A percentile compares a stretch with the other conserved stretches of the same genome.
Conservation (phyloP, 2,797 vertebrate genomes). For the Graptemys geographica region DNA sequence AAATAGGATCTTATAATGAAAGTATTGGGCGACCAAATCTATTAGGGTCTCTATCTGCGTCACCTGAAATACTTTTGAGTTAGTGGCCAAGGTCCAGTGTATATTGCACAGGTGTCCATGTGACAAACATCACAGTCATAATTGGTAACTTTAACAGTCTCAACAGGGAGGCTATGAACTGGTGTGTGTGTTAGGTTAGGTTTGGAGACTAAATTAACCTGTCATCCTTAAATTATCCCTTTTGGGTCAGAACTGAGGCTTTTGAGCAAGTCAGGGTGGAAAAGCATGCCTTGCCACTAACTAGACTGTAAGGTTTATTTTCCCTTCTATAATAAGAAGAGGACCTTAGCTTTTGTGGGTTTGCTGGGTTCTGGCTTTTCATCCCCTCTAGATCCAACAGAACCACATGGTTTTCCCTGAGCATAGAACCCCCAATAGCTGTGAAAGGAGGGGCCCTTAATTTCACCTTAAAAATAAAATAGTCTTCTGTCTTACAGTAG, state of each 20-base stretch:
- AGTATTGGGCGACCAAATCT: not conserved
- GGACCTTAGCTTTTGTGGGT: not conserved
- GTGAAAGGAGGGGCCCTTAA: not conserved
- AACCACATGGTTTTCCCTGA: not conserved
- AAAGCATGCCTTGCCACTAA: not conserved
- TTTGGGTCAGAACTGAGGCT: not conserved
- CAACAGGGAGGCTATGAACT: not conserved
- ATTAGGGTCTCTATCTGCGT: not conserved
- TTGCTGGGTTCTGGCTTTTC: not conserved
- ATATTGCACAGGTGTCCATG: not conserved
- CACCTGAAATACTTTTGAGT: not conserved
- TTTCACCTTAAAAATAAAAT: not conserved
- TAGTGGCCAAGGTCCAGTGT: not conserved
- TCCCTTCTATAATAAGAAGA: not conserved
- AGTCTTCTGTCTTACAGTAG: not conserved
- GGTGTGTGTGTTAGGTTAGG: not conserved
- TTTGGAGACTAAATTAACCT: not conserved
- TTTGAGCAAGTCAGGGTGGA: not conserved
- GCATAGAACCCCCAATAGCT: not conserved
- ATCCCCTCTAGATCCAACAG: not conserved
- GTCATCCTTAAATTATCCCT: not conserved
- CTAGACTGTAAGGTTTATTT: not conserved
- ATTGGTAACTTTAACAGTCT: not conserved
- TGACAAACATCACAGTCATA: fast-evolving
- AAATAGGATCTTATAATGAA: not conserved